Base-by-base conservation (phyloP, 2,888 invertebrate species). In the Mythimna albipuncta region DNA sequence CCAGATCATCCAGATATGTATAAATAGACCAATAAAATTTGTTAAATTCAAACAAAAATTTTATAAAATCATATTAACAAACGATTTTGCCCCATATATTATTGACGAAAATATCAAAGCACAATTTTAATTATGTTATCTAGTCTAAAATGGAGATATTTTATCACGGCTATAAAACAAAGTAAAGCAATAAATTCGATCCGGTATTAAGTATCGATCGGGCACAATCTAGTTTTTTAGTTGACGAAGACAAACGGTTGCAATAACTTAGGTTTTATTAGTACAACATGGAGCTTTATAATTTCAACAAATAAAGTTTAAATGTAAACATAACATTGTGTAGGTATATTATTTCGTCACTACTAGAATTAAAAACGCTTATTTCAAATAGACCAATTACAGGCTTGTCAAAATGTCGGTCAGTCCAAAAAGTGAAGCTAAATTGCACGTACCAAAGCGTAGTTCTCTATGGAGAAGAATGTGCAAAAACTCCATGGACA, bases 101-200 rank as follows among this genome's bases (percentile, higher is more conserved):
- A 38, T 35, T 19, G 41, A 35, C 21, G 6, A 59, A 64, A 59
- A 64, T 63, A 41, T 19, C 64, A 47, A 21, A 41, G 9, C 16
- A 21, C 11, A 35, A 61, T 64, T 69, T 72, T 79, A 75, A 82
- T 79, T 63, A 69, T 26, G 47, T 41, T 72, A 58, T 50, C 44
- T 50, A 19, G 54, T 50, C 57, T 50, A 79, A 72, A 82, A 71
- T 69, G 58, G 71, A 79, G 57, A 47, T 64, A 69, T 72, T 82
- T 75, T 75, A 79, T 75, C 75, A 52, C 44, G 21, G 64, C 71
- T 35, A 79, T 81, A 82, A 82, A 81, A 78, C 71, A 71, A 66
- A 78, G 79, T 64, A 32, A 61, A 47, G 63, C 57, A 47, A 82
- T 82, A 78, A 82, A 82, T 32, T 58, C 7, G 54, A 69, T 69